Evolutionary conservation across 2,113 vertebrate species (phyloP).

Genomic region (Tiliqua scincoides): DNA sequence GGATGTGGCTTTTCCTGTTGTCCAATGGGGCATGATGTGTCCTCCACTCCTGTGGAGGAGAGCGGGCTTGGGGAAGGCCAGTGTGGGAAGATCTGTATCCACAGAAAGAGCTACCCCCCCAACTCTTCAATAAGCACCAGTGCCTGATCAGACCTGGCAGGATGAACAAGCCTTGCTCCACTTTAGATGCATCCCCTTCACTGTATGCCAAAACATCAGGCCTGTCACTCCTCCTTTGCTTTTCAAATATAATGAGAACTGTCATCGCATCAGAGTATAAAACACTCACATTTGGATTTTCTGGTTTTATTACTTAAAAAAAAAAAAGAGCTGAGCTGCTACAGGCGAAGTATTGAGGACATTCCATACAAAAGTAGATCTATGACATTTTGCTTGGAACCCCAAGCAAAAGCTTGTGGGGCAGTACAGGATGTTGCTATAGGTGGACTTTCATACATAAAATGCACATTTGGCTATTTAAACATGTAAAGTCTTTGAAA

Average conservation of each 20-base stretch:
- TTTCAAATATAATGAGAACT: background rate
- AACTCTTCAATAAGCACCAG: background rate
- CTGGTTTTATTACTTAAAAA: slow-evolving; percentile 21
- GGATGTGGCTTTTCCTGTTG: no score
- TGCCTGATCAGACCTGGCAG: background rate
- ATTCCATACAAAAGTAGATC: slow-evolving; percentile 11
- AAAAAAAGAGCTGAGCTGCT: background rate
- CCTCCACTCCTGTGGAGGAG: background rate
- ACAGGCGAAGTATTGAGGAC: background rate
- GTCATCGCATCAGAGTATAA: background rate
- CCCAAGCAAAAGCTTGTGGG: background rate
- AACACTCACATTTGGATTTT: background rate
- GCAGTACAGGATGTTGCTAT: background rate
- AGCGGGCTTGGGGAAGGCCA: background rate
- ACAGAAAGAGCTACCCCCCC: background rate
- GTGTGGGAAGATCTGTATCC: background rate
- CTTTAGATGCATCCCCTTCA: background rate
- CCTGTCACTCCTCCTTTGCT: background rate
- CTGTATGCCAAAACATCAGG: background rate
- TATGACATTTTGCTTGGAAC: background rate
- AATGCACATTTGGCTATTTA: background rate
- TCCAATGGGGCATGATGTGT: no score
- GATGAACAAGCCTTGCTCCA: background rate
- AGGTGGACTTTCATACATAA: background rate
- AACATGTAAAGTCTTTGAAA: background rate